Conservation (phyloP, 2,888 invertebrate species). For the Ichneumoninae sp. region DNA sequence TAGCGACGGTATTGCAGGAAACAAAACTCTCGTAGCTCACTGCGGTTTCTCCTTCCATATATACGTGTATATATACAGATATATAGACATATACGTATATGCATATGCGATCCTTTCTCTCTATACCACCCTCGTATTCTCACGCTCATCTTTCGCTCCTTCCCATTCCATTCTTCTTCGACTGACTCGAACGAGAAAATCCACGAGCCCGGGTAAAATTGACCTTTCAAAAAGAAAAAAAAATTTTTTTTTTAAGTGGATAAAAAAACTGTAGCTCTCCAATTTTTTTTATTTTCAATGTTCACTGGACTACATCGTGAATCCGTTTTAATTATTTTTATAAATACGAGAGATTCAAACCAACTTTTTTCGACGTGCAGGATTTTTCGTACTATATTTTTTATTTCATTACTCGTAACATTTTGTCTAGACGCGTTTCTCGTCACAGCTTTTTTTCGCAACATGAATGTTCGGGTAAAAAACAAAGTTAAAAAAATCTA, state of each 20-base stretch:
- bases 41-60: conserved; percentile 41
- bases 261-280: not conserved
- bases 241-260: too few species aligned
- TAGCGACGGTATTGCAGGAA: not conserved
- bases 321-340: not conserved
- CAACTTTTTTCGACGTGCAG: not conserved
- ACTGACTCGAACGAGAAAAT: conserved; percentile 13
- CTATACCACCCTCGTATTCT: conserved; percentile 30
- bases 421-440: too few species aligned
- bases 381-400: not conserved
- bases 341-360: not conserved
- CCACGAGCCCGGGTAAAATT: not conserved
- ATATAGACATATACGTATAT: not conserved
- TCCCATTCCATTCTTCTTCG: conserved; percentile 2
- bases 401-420: not conserved
- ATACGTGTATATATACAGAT: not conserved
- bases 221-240: not conserved
- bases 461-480: too few species aligned
- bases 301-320: not conserved
- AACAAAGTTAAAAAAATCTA: too few species aligned
- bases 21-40: conserved; percentile 24
- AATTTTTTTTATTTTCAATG: not conserved
- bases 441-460: too few species aligned
- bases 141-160: conserved; percentile 39
- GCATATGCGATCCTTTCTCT: conserved; percentile 7